Evolutionary conservation across 2,797 vertebrate species (phyloP), one percentile per base, ranked within the genome.

Genomic region (Pipistrellus pygmaeus): DNA sequence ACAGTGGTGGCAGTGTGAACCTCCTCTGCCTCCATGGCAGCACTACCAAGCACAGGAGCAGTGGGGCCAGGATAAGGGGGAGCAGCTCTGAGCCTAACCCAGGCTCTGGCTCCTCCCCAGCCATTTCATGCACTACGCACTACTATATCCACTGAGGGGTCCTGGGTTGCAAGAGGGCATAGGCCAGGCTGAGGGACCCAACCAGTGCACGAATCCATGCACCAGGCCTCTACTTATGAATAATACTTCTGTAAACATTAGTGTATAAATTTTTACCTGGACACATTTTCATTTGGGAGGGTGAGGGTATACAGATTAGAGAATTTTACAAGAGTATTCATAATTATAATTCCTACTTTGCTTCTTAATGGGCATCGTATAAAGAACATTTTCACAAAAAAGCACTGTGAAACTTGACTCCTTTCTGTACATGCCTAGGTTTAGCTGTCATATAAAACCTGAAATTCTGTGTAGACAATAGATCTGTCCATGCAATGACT

Each of bases 371-470:
- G 11, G 15, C 66, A 90, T 14, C 2, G 27, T 62, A 48, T 75
- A 85, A 88, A 55, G 25, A 69, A 84, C 21, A 69, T 69, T 57
- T 78, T 84, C 57, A 69, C n/a, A 64, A 62, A 62, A 89, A 88
- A 68, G 27, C 25, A 32, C 41, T 76, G n/a, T 32, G n/a, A 77
- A 93, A 71, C n/a, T 55, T 69, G 27, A 55, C 15, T 68, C 60
- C 8, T 85, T 77, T 35, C 75, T 62, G 2, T 23, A 38, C 0
- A 0, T 80, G 64, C 18, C 68, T 88, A 41, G 5, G 69, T 48
- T 85, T 66, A 64, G 14, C 76, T 25, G 35, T 9, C 15, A 18
- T 23, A 44, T 48, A 88, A 72, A 89, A 89, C 75, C 38, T 46
- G 32, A 60, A 68, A 38, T 69, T 27, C 8, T 68, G 23, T 23